Conservation (phyloP, 35 echinoderm and acorn worm species). For the Ptychodera flava region DNA sequence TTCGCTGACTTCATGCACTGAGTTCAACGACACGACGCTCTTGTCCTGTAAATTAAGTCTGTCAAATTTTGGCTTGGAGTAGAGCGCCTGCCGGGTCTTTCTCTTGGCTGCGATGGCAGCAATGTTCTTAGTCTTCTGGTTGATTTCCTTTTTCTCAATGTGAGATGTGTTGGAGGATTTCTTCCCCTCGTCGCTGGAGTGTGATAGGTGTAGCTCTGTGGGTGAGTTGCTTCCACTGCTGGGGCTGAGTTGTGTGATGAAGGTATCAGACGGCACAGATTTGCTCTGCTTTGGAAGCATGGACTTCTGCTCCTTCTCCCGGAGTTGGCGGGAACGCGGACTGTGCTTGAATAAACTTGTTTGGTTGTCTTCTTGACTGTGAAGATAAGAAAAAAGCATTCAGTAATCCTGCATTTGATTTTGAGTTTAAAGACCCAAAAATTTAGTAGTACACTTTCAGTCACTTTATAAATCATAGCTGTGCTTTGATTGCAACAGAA, state of each 20-base stretch:
- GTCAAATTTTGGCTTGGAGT: constrained; percentile 6
- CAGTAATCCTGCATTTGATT: constrained; percentile 24
- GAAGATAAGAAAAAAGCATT: no score
- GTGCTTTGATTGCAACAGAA: background rate
- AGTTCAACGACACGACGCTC: background rate
- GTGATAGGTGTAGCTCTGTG: background rate
- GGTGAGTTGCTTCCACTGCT: background rate
- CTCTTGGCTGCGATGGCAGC: constrained; percentile 8
- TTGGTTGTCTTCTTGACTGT: constrained; percentile 20
- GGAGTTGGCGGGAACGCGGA: constrained; percentile 62
- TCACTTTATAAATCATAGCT: constrained; percentile 10
- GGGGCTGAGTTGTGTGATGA: background rate
- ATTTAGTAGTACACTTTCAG: background rate
- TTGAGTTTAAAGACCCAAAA: background rate
- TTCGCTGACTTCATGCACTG: constrained; percentile 16
- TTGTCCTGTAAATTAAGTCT: constrained; percentile 6
- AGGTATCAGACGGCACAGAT: background rate
- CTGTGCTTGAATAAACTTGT: constrained; percentile 82
- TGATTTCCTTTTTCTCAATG: constrained; percentile 9
- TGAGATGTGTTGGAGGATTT: background rate
- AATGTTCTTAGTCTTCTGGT: constrained; percentile 3
- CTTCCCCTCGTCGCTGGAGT: background rate
- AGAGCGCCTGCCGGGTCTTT: constrained; percentile 1
- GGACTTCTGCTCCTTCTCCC: constrained; percentile 29
- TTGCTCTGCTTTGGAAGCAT: background rate